These are phyloP conservation scores for Anguilla megastoma DNA, from an alignment of 2,797 vertebrate species.

Conservation along the genomic window DNA sequence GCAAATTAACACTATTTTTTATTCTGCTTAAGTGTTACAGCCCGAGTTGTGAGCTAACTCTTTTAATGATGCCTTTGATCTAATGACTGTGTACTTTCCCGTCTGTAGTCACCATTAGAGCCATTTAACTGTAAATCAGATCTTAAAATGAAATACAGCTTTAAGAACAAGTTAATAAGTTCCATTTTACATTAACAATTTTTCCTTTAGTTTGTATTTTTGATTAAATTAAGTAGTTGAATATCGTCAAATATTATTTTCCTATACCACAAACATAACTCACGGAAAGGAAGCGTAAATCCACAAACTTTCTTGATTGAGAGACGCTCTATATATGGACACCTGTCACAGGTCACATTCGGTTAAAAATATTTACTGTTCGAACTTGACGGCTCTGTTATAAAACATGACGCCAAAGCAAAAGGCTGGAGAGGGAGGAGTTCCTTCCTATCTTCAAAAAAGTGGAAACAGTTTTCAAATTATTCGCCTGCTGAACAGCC, in stretches of 20 bases:
- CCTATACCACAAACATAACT: not conserved
- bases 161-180: conserved; percentile 18
- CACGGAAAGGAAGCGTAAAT: not conserved
- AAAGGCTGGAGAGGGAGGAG: conserved; percentile 47
- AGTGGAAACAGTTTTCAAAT: conserved; percentile 53
- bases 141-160: conserved; percentile 33
- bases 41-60: conserved; percentile 28
- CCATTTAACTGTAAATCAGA: conserved; percentile 30
- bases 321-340: not conserved
- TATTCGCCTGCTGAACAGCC: conserved; percentile 53
- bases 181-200: conserved; percentile 20
- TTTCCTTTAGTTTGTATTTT: not conserved
- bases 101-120: conserved; percentile 25
- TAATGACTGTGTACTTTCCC: conserved; percentile 26
- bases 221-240: not conserved
- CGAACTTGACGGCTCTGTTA: conserved; percentile 37
- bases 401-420: not conserved
- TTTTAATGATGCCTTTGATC: conserved; percentile 35
- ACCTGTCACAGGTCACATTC: not conserved
- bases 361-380: not conserved
- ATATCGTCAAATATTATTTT: not conserved
- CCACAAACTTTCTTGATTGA: not conserved
- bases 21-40: conserved; percentile 23
- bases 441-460: conserved; percentile 49
- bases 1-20: conserved; percentile 8